Evolutionary conservation across 35 echinoderm and acorn worm genomes (phyloP).

Genomic region (Strongylocentrotus purpuratus): DNA sequence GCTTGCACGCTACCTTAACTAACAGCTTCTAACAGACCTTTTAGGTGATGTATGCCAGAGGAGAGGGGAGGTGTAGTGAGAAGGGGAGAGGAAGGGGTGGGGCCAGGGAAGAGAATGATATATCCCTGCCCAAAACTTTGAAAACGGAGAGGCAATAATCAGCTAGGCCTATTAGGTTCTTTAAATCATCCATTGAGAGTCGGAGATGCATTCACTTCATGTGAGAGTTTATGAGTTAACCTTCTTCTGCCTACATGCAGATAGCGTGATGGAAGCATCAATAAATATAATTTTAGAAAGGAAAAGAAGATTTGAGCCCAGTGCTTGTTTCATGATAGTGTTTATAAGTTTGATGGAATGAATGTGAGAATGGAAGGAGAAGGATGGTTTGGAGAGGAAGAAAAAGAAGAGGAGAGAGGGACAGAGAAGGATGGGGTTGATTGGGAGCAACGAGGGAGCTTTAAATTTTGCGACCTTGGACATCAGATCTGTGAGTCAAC

Average conservation of each 20-base stretch:
- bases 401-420: background rate
- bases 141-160: too few species aligned
- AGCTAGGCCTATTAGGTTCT: too few species aligned
- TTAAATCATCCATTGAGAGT: too few species aligned
- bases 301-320: background rate
- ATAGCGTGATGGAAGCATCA: too few species aligned
- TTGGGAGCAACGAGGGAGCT: background rate
- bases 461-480: background rate
- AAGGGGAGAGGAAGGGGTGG: background rate
- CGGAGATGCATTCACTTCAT: too few species aligned
- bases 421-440: background rate
- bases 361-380: background rate
- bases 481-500: constrained; percentile 9
- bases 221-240: too few species aligned
- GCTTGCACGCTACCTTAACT: background rate
- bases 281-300: background rate
- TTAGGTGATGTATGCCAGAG: background rate
- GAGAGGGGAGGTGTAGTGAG: background rate
- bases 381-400: background rate
- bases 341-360: background rate
- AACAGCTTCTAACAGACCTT: background rate
- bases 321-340: background rate
- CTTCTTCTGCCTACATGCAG: too few species aligned
- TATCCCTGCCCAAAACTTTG: too few species aligned
- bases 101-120: background rate